phyloP scores from a whole-genome alignment of 2,797 vertebrate genomes.

The Anguilla anguilla region DNA sequence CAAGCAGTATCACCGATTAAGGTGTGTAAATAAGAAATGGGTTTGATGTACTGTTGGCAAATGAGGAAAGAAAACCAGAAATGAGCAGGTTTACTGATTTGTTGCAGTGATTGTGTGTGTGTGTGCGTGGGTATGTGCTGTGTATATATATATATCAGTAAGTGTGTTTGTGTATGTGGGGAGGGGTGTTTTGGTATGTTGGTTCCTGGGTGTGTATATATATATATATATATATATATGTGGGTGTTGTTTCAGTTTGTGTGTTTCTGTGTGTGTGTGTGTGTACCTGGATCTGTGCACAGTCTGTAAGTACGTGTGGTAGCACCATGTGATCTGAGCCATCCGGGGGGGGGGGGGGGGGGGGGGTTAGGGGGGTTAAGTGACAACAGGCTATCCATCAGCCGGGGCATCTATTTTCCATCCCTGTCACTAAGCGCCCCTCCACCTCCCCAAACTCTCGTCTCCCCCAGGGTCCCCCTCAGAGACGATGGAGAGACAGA shows the following conservation, averaged over 20 bases:
- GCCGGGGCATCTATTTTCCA: neutral
- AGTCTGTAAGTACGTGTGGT: neutral
- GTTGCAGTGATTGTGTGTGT: neutral
- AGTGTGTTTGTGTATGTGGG: neutral
- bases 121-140: neutral
- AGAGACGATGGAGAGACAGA: neutral
- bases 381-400: constrained; percentile 8
- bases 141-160: neutral
- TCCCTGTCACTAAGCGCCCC: neutral
- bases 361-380: neutral
- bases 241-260: neutral
- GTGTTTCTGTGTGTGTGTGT: neutral
- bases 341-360: neutral
- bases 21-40: neutral
- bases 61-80: neutral
- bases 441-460: neutral
- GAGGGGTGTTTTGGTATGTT: no score
- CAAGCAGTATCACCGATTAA: neutral
- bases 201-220: no score
- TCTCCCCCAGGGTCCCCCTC: neutral
- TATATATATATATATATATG: no score
- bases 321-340: neutral
- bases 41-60: neutral
- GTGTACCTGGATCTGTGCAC: neutral
- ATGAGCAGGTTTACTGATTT: no score